These are phyloP conservation scores for Macroramphosus scolopax DNA, from an alignment of 2,797 vertebrate species.

Conservation along the genomic window DNA sequence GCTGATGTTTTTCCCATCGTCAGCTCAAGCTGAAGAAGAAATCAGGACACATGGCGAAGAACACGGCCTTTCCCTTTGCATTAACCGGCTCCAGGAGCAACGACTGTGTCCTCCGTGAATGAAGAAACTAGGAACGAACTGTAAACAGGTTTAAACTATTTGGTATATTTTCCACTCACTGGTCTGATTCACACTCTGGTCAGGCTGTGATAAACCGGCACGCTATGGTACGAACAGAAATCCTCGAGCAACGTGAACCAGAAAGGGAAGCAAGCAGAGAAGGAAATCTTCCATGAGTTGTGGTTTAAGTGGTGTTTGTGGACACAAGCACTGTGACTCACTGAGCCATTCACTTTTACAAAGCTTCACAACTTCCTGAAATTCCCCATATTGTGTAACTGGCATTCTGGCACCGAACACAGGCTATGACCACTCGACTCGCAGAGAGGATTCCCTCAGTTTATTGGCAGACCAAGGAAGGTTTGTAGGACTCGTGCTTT, in stretches of 20 bases:
- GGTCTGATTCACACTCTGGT: too few relatives aligned
- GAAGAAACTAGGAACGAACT: too few relatives aligned
- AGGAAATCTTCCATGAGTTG: conserved; percentile 60
- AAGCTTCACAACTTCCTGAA: conserved; percentile 74
- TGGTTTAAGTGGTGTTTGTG: conserved; percentile 71
- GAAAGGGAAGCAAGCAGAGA: conserved; percentile 48
- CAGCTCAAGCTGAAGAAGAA: conserved; percentile 44
- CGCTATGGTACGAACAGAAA: conserved; percentile 31
- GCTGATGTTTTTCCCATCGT: conserved; percentile 60
- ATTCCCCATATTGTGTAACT: conserved; percentile 60
- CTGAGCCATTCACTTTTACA: conserved; percentile 70
- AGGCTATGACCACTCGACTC: conserved; percentile 56
- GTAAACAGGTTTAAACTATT: too few relatives aligned
- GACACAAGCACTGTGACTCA: conserved; percentile 70
- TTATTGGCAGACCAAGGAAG: conserved; percentile 56
- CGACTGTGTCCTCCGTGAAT: too few relatives aligned
- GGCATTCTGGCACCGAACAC: conserved; percentile 61
- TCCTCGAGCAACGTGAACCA: conserved; percentile 57
- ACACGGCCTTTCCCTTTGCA: conserved; percentile 44
- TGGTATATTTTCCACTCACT: too few relatives aligned
- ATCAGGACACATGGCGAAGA: conserved; percentile 47
- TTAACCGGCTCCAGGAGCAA: too few relatives aligned
- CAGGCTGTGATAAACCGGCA: too few relatives aligned
- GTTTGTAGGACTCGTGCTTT: conserved; percentile 42
- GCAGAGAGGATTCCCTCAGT: conserved; percentile 66